These are phyloP conservation scores for Drymonia ruficornis DNA, from an alignment of 2,888 invertebrate genomes.

Conservation along the genomic window DNA sequence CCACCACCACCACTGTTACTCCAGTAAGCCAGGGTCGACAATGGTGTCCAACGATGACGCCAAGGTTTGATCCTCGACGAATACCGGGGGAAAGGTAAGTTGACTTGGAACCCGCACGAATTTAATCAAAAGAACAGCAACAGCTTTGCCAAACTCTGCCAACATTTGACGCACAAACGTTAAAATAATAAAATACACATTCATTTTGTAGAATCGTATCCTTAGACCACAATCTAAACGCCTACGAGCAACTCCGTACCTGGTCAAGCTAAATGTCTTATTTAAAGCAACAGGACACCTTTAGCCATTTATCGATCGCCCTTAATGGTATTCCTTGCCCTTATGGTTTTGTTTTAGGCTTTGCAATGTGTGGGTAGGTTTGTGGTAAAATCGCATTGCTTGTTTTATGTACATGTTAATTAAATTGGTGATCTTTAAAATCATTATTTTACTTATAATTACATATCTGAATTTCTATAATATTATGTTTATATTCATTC, in stretches of 20 bases:
- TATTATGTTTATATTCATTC: too few species aligned
- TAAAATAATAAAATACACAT: background rate
- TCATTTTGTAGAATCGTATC: background rate
- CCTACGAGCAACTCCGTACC: slow-evolving; percentile 54
- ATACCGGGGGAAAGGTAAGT: too few species aligned
- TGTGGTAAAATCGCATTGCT: background rate
- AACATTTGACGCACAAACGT: too few species aligned
- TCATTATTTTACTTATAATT: too few species aligned
- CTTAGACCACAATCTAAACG: slow-evolving; percentile 32
- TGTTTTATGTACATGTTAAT: background rate
- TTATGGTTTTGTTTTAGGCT: slow-evolving; percentile 21
- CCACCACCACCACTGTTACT: too few species aligned
- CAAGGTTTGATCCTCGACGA: too few species aligned
- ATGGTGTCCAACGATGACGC: too few species aligned
- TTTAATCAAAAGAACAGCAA: too few species aligned
- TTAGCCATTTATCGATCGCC: slow-evolving; percentile 50
- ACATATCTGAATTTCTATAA: too few species aligned
- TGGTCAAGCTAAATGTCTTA: slow-evolving; percentile 70
- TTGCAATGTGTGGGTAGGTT: slow-evolving; percentile 7
- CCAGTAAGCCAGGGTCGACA: too few species aligned
- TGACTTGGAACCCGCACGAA: too few species aligned
- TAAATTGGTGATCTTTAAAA: background rate
- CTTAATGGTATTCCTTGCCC: slow-evolving; percentile 20
- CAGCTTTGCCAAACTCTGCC: too few species aligned
- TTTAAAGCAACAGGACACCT: slow-evolving; percentile 67